Evolutionary conservation across 2,113 vertebrate genomes (phyloP), one percentile per base, ranked within the genome.

Genomic region (Delphinus delphis): DNA sequence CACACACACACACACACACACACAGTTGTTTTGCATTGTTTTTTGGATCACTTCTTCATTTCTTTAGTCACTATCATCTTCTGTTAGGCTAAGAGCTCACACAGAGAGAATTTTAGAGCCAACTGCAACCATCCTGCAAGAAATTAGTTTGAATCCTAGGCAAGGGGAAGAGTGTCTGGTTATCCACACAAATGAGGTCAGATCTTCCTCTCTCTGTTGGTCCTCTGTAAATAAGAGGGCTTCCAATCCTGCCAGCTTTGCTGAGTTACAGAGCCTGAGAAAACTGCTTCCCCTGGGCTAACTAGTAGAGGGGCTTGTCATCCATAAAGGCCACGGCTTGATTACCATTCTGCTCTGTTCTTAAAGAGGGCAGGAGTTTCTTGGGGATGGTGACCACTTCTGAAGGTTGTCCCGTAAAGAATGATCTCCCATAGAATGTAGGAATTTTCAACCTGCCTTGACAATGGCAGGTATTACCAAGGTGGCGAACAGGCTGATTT

Each of bases 131-230:
- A 73, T 84, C 50, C 8, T 83, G 87, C 41, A 93, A 92, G 62
- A 96, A 95, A 95, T 96, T 79, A 82, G 50, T 70, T 50, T 87
- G 90, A 83, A 87, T 84, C 58, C 95, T 92, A 80, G 65, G 79
- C 68, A 93, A 90, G 87, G 68, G 71, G 70, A 65, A n/a, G 3
- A 85, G 55, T 83, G 41, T 73, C 89, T 97, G 86, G 71, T 96
- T 95, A 83, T 92, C 83, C 92, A 87, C 23, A 96, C 79, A 87
- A 76, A 90, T 86, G 58, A 97, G 82, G 70, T 95, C 90, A 97
- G 83, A 83, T 74, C 90, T 89, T 96, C 88, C 81, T 88, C 91
- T 95, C 82, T 77, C 18, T 36, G 63, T 95, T 47, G 92, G 74
- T 90, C 94, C 36, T 92, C 76, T 96, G 26, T 95, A 94, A 96